Evolutionary conservation across 1,140 invertebrate species (phyloP), one percentile per base, ranked within the genome.

Genomic region (Bombus consobrinus): DNA sequence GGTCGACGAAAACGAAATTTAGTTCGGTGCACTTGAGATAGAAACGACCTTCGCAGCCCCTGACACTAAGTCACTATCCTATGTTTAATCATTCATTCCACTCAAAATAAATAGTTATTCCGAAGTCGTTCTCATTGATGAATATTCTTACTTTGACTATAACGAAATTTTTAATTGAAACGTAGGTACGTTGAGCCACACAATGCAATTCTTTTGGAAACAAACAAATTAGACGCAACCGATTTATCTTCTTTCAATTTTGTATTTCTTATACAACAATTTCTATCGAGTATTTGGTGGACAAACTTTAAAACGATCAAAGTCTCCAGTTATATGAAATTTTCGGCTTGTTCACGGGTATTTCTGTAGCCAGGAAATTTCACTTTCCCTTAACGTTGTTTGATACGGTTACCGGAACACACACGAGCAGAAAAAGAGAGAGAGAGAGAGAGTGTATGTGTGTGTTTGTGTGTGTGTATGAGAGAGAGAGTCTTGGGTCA

Each of bases 1-100:
- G 88, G 88, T 71, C 82, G 74, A 43, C 59, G 53, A 87, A 64
- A 87, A 83, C 77, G 87, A 90, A 87, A 77, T 88, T 82, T 71
- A 75, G 79, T 83, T 77, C 41, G 37, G 68, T 87, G 86, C 81
- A 80, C 86, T 86, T 80, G 88, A 83, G 66, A 53, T 83, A 71
- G 28, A 39, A 59, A 34, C 47, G 68, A 62, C 81, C 89, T 90
- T 89, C 88, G 57, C 37, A 22, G n/a, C 43, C 47, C 62, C 73
- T 59, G 41, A 62, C 28, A 62, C 13, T 34, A 66, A 32, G 28
- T 57, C 39, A 57, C 59, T 8, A 22, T 66, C 43, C 22, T 10
- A 12, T 28, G 10, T 32, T 59, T 43, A 32, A 77, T 77, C 57
- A 18, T 62, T 62, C 18, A 25, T 62, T 62, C 53, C 53, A 1